Base-by-base conservation (phyloP, 1,140 invertebrate genomes). In the Acyrthosiphon pisum region DNA sequence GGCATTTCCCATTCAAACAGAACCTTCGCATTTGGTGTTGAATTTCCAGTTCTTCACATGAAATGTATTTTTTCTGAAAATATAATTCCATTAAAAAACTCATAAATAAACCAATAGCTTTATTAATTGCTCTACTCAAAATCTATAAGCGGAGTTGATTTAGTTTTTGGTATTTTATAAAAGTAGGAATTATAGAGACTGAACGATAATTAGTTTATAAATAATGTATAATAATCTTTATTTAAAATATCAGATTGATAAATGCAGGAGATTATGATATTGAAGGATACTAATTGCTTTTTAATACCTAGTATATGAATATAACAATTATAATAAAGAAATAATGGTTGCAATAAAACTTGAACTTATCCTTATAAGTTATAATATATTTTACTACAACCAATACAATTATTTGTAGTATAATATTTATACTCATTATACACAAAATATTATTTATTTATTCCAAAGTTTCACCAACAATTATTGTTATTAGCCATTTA, bases 211-310 rank as follows among this genome's bases (percentile, higher is more conserved):
- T 68, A 68, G 30, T n/a, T n/a, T 68, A 68, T 68, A n/a, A 68
- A 68, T n/a, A n/a, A n/a, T 68, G n/a, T 68, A 68, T 68, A 68
- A 68, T 68, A 68, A 68, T n/a, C 30, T 68, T 68, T n/a, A 68
- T 68, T n/a, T 68, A n/a, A 68, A 68, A 68, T n/a, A 68, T 68
- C 60, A n/a, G 3, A 68, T 68, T 68, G 60, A 68, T 68, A 68
- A 68, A n/a, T 68, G 11, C 14, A 68, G 60, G 18, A 68, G 60
- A 68, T 68, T 68, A 68, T 68, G 14, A n/a, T 18, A n/a, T n/a
- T 68, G 60, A 68, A n/a, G 60, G 14, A 68, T 68, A 68, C 60
- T 68, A 68, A 68, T 68, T 68, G 30, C 60, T 68, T 68, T n/a
- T 68, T 68, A 68, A 68, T n/a, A 68, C 30, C 60, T 68, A 68